Evolutionary conservation across 1,140 invertebrate genomes (phyloP).

Genomic region (Oedothorax gibbosus): DNA sequence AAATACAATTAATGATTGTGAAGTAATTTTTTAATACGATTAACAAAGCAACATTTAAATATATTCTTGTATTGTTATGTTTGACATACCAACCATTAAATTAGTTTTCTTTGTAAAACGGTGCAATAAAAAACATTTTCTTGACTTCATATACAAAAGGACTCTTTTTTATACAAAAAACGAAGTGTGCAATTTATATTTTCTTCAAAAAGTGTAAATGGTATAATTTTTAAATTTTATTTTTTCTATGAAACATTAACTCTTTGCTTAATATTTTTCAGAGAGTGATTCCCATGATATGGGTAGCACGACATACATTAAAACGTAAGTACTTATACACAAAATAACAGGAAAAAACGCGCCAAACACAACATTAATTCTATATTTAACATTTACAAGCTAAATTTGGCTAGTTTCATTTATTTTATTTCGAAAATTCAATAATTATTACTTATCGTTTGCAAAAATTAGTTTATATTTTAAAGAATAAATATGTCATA

Average conservation of each 20-base stretch:
- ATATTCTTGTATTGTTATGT: background rate
- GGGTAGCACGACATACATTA: background rate
- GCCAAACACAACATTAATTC: too few relatives aligned
- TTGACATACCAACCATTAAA: background rate
- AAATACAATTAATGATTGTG: too few relatives aligned
- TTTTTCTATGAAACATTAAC: background rate
- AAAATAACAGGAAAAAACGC: too few relatives aligned
- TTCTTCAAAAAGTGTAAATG: background rate
- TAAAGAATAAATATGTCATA: too few relatives aligned
- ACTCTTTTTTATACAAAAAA: background rate
- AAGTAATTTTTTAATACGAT: too few relatives aligned
- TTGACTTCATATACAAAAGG: background rate
- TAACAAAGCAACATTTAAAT: too few relatives aligned
- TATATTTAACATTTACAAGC: too few relatives aligned
- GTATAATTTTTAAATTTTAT: background rate
- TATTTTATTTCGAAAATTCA: too few relatives aligned
- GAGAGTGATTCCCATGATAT: background rate
- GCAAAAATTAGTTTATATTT: too few relatives aligned
- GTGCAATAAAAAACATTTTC: background rate
- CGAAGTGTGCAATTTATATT: background rate
- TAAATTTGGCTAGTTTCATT: too few relatives aligned
- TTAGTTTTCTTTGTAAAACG: background rate
- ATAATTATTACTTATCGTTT: too few relatives aligned
- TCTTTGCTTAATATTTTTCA: conserved; percentile 4
- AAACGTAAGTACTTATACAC: conserved; percentile 32